phyloP scores from a whole-genome alignment of 2,797 vertebrate genomes.

The Peromyscus nudipes region DNA sequence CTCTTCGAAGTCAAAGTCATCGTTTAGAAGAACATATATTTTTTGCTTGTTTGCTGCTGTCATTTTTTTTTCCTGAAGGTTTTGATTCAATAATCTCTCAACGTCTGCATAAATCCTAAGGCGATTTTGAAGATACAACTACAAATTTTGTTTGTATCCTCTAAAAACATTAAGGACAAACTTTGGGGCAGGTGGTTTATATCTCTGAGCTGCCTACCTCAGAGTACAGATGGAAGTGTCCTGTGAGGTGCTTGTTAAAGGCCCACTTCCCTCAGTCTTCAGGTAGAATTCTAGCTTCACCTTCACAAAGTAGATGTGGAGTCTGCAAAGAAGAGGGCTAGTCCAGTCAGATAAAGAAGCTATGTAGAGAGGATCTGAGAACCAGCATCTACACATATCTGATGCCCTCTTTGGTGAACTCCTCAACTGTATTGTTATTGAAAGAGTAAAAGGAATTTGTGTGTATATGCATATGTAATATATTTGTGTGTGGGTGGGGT shows the following conservation, averaged over 20 bases:
- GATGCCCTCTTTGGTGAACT: not conserved
- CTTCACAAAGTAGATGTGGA: not conserved
- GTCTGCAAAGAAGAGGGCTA: not conserved
- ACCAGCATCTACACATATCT: not conserved
- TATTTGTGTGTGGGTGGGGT: not conserved
- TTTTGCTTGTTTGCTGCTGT: slow-evolving; percentile 65
- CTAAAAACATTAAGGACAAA: not conserved
- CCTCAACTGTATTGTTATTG: not conserved
- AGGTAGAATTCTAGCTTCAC: slow-evolving; percentile 24
- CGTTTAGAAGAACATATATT: slow-evolving; percentile 76
- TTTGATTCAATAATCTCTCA: slow-evolving; percentile 63
- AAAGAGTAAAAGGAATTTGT: not conserved
- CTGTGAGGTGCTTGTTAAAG: not conserved
- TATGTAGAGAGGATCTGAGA: not conserved
- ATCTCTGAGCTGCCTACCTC: not conserved
- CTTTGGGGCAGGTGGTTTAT: not conserved
- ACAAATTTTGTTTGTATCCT: slow-evolving; percentile 23
- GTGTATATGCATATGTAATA: not conserved
- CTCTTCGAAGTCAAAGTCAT: slow-evolving; percentile 75
- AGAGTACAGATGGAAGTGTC: not conserved
- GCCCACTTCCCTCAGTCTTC: not conserved
- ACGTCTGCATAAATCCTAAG: slow-evolving; percentile 43
- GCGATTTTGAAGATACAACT: slow-evolving; percentile 26
- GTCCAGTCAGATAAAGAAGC: not conserved
- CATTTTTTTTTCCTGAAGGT: slow-evolving; percentile 60